phyloP scores from a whole-genome alignment of 2,113 vertebrate genomes.

The Percina caprodes region DNA sequence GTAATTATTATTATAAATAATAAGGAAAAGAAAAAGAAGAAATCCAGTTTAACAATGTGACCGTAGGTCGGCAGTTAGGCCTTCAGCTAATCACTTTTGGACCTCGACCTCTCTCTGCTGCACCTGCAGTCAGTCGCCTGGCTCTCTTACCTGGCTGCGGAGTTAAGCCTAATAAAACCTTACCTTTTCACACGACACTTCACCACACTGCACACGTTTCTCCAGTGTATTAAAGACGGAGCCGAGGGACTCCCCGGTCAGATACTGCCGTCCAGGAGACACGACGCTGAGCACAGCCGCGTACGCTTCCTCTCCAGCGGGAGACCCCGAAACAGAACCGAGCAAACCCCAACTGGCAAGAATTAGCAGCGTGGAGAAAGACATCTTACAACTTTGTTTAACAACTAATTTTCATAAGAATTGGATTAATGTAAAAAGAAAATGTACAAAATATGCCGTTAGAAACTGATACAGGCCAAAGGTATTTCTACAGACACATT shows the following conservation, averaged over 20 bases:
- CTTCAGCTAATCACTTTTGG: conserved; percentile 46
- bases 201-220: conserved; percentile 85
- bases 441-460: background rate
- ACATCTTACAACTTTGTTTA: conserved; percentile 42
- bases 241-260: conserved; percentile 69
- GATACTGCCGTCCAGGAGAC: conserved; percentile 69
- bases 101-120: conserved; percentile 74
- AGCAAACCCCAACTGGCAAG: conserved; percentile 29
- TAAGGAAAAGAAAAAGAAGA: background rate
- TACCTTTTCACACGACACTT: conserved; percentile 87
- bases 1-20: too few species aligned
- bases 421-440: background rate
- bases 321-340: conserved; percentile 33
- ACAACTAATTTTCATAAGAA: background rate
- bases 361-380: conserved; percentile 10
- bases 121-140: background rate
- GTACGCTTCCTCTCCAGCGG: conserved; percentile 63
- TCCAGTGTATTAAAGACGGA: conserved; percentile 79
- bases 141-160: conserved; percentile 24
- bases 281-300: conserved; percentile 59
- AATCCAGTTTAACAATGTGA: background rate
- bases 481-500: conserved; percentile 27
- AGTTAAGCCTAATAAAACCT: conserved; percentile 68
- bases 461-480: background rate
- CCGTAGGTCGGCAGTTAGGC: background rate